Base-by-base conservation (phyloP, 1,140 invertebrate genomes). In the Prorops nasuta region DNA sequence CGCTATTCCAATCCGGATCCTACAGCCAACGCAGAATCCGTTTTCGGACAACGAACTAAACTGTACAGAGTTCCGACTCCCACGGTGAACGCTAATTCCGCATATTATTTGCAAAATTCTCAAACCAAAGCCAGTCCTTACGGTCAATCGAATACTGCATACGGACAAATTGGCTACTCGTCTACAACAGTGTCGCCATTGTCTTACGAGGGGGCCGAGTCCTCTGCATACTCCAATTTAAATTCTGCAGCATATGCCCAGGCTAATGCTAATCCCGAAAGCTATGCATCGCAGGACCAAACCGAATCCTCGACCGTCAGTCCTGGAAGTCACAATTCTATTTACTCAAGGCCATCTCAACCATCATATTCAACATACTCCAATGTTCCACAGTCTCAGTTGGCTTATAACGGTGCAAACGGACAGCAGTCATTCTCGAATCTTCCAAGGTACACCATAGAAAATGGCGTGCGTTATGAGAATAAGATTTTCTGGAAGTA, bases 401-500 rank as follows among this genome's bases (percentile, higher is more conserved):
- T 3, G 9, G n/a, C n/a, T n/a, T n/a, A n/a, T n/a, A 35, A 35
- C 14, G 3, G 14, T 35, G 3, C 34, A 6, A 14, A 35, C 14
- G 3, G 39, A 18, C 38, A 37, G 9, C 19, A 19, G 1, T 36
- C 34, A 4, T 50, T 37, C 21, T 17, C 19, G 0, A 52, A 57
- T 40, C 50, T 67, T 14, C 69, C 74, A 0, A 69, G 60, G 20
- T 77, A 71, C 36, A 71, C 69, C 0, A 15, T 67, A 8, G 76
- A 78, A 38, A 72, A 76, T 34, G 74, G 73, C 0, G 46, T 77
- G 0, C 66, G 52, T 16, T 77, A 77, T 36, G 72, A 77, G 47
- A 74, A 78, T 20, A 78, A 75, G 32, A 69, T 77, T 1, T 64
- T 77, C 18, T 77, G 74, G 76, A 78, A 75, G 31, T 78, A 78